Base-by-base conservation (phyloP, 2,797 vertebrate species). In the Mormyrus hasselquistii region DNA sequence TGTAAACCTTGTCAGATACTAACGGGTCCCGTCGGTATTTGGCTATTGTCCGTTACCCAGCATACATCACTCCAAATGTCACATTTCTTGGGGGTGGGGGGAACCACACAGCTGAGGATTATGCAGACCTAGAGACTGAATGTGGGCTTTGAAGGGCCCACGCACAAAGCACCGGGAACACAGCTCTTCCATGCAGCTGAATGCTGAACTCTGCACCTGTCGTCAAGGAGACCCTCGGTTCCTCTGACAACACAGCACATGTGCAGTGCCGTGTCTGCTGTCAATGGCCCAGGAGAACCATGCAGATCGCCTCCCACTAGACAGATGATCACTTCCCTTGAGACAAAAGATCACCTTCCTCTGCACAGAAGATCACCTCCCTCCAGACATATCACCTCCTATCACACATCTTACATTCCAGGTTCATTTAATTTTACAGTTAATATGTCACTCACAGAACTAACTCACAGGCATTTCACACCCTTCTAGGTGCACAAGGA, bases 231-330 rank as follows among this genome's bases (percentile, higher is more conserved):
- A 79, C 73, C 73, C 73, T 41, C 38, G 2, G 73, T 79, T 79
- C 73, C 73, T 79, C 73, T 79, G 73, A 79, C 73, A 79, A 79
- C 73, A 44, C 73, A 79, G 38, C 73, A 79, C 73, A 69, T 34
- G 73, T 41, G 73, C 38, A 41, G 38, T 44, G 38, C 73, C 2
- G 16, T 44, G 16, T 22, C 38, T n/a, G 38, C 73, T 79, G 14
- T 79, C 73, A 41, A 12, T 44, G 38, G 73, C 12, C 65, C 25
- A 34, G 65, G 65, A 29, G 25, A 69, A 69, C 65, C 65, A 69
- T 12, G 0, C 65, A 73, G 65, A 73, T 73, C 4, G 12, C 65
- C 12, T 73, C 65, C 12, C 65, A 73, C 29, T 0, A 34, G 0
- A 5, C 25, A 69, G 62, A 34, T 0, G 1, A 69, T 34, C 25